phyloP scores from a whole-genome alignment of 2,797 vertebrate genomes.

The Takifugu ocellatus region DNA sequence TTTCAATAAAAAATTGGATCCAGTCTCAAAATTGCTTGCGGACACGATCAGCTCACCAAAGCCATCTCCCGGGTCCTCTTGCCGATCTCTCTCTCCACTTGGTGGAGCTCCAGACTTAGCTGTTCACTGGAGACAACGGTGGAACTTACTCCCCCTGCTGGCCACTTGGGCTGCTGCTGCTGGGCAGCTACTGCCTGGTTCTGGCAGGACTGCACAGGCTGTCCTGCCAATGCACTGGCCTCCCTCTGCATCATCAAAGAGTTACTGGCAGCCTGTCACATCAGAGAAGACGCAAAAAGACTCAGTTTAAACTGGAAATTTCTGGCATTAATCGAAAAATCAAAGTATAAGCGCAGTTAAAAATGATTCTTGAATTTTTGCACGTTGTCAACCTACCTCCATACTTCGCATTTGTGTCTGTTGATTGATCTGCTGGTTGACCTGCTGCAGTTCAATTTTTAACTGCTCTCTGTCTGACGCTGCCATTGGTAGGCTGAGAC shows the following conservation, averaged over 20 bases:
- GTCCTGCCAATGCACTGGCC: conserved; percentile 78
- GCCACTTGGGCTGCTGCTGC: conserved; percentile 79
- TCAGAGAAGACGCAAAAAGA: conserved; percentile 18
- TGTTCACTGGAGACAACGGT: conserved; percentile 89
- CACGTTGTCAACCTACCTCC: conserved; percentile 74
- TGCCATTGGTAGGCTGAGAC: conserved; percentile 71
- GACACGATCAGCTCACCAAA: conserved; percentile 77
- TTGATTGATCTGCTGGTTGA: conserved; percentile 94
- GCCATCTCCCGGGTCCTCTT: conserved; percentile 95
- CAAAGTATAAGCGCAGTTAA: too few relatives aligned
- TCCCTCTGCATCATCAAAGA: conserved; percentile 93
- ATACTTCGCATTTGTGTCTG: conserved; percentile 91
- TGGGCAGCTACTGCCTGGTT: conserved; percentile 48
- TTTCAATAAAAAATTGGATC: neutral
- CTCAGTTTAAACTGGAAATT: conserved; percentile 12
- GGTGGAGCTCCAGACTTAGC: conserved; percentile 94
- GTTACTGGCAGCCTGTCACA: conserved; percentile 85
- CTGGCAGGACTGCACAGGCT: conserved; percentile 69
- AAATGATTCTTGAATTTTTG: too few relatives aligned
- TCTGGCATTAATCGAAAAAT: conserved; percentile 1
- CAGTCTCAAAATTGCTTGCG: too few relatives aligned
- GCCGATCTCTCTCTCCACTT: conserved; percentile 96
- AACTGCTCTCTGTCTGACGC: conserved; percentile 88
- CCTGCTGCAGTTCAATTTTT: conserved; percentile 93
- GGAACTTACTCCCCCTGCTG: conserved; percentile 75